A percentile compares a stretch with the other conserved stretches of the same genome.
Conservation (phyloP, 2,113 vertebrate species). For the Eclectus roratus region DNA sequence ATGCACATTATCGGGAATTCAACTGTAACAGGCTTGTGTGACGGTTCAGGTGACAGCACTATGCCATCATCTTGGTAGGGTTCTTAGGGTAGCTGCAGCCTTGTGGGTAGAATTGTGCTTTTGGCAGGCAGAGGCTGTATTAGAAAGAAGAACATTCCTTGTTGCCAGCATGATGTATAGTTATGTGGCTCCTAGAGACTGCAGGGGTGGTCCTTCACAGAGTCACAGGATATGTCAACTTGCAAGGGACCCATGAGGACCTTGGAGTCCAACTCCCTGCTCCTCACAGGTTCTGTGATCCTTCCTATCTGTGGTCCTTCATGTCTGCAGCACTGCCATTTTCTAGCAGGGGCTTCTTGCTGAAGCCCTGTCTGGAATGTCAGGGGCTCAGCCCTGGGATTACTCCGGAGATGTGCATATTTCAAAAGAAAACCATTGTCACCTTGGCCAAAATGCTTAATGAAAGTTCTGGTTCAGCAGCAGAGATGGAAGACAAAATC, state of each 20-base stretch:
- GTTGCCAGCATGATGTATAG: rapidly evolving
- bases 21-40: too few relatives aligned
- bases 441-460: background rate
- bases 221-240: background rate
- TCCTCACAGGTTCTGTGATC: background rate
- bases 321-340: background rate
- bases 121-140: background rate
- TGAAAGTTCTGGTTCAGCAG: background rate
- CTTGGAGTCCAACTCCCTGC: background rate
- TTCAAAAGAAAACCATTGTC: background rate
- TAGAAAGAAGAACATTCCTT: background rate
- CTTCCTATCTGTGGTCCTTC: background rate
- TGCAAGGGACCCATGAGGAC: background rate
- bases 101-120: background rate
- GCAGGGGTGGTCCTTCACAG: background rate
- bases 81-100: background rate
- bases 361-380: background rate
- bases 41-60: background rate
- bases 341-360: background rate
- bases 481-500: background rate
- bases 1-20: background rate
- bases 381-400: background rate
- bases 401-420: background rate
- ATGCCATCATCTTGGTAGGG: background rate
- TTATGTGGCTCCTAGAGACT: background rate